Evolutionary conservation across 2,113 vertebrate species (phyloP).

Genomic region (Oophaga pumilio): DNA sequence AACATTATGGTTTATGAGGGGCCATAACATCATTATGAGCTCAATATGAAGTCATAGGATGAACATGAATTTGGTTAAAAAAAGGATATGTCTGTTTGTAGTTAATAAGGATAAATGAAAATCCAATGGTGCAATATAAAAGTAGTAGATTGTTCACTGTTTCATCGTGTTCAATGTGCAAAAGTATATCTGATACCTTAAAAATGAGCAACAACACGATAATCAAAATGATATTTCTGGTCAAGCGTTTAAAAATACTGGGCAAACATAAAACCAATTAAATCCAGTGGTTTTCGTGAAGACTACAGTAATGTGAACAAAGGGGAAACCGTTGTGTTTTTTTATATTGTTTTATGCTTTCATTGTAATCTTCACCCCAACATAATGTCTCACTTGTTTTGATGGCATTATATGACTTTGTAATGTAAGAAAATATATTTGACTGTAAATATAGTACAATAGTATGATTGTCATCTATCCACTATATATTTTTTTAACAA

Average conservation of each 20-base stretch:
- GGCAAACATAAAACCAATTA: background rate
- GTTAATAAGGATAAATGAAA: too few relatives aligned
- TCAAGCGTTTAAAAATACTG: background rate
- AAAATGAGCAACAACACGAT: background rate
- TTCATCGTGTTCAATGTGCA: background rate
- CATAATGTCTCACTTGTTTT: conserved; percentile 46
- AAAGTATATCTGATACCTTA: too few relatives aligned
- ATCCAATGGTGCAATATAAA: background rate
- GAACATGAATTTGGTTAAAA: background rate
- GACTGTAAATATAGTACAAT: conserved; percentile 46
- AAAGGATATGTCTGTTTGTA: too few relatives aligned
- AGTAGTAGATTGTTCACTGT: background rate
- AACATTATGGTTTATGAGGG: background rate
- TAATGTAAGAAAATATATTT: conserved; percentile 51
- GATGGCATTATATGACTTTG: conserved; percentile 22
- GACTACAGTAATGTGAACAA: background rate
- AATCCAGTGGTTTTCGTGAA: background rate
- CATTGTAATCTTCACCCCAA: conserved; percentile 22
- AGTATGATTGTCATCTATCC: conserved; percentile 41
- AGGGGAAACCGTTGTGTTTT: background rate
- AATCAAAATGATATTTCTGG: background rate
- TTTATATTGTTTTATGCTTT: conserved; percentile 21
- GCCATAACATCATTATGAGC: background rate
- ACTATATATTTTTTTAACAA: conserved; percentile 58
- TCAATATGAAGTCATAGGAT: background rate